phyloP scores from a whole-genome alignment of 64 coral and sea anemone genomes.

The Exaiptasia diaphana region DNA sequence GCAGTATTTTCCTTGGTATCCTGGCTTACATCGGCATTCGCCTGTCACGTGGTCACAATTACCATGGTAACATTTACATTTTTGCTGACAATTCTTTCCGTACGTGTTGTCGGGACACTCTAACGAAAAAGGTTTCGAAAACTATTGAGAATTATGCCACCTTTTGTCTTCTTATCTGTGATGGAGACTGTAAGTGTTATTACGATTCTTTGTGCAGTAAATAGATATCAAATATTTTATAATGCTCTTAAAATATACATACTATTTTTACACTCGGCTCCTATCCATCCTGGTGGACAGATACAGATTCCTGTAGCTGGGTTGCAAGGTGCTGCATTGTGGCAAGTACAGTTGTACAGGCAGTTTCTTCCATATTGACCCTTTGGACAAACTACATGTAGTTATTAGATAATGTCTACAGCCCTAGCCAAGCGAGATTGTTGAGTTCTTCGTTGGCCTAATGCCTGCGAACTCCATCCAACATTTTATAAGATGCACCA shows the following conservation, averaged over 20 bases:
- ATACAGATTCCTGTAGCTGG: slow-evolving; percentile 54
- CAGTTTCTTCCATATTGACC: slow-evolving; percentile 41
- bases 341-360: slow-evolving; percentile 40
- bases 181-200: no score
- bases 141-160: background rate
- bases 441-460: no score
- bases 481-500: no score
- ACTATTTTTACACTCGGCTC: background rate
- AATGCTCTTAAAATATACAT: no score
- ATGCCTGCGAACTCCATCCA: no score
- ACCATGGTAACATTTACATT: slow-evolving; percentile 51
- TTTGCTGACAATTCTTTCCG: slow-evolving; percentile 42
- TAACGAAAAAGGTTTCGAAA: background rate
- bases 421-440: no score
- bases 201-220: no score
- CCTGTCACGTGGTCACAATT: slow-evolving; percentile 73
- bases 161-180: background rate
- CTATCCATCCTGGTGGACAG: slow-evolving; percentile 44
- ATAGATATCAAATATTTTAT: no score
- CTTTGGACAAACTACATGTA: slow-evolving; percentile 30
- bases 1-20: slow-evolving; percentile 58
- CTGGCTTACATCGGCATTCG: slow-evolving; percentile 44
- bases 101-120: slow-evolving; percentile 60
- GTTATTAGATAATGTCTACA: no score
- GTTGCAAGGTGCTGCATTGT: slow-evolving; percentile 31